Evolutionary conservation across 2,888 invertebrate species (phyloP), one percentile per base, ranked within the genome.

Genomic region (Eledone cirrhosa): DNA sequence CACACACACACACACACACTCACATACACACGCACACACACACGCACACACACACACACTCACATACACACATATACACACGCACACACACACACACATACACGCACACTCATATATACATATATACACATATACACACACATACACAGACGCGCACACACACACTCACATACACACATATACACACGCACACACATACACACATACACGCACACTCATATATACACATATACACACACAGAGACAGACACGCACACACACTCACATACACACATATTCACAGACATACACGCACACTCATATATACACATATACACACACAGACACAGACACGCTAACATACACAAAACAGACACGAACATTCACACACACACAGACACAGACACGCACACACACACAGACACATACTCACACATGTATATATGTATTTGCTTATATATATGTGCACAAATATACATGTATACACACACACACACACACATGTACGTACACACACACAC

Each of bases 361-460:
- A 19, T 53, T 16, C 19, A 19, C 19, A 53, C 19, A 53, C 19
- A 53, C 19, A 53, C 53, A 53, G 14, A 53, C 53, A 53, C 19
- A 53, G 13, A 53, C 53, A 53, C 53, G 19, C 53, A 53, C 53
- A 53, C 53, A 53, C 19, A 53, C 19, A 53, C 19, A 53, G 13
- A 19, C 19, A 53, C 19, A 53, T 53, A 53, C 19, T 16, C 19
- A 19, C 19, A 53, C 19, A 53, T 53, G 19, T 53, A 19, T 53
- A 53, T 53, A 53, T 53, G 19, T 53, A 53, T 53, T 13, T 19
- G 19, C 19, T 16, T 53, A 19, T 53, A 69, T 29, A 69, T 29
- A 69, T 29, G n/a, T 69, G 29, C n/a, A 69, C n/a, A 69, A 16
- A 69, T 69, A 69, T 69, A n/a, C n/a, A n/a, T 69, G 69, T 69